Evolutionary conservation across 1,140 invertebrate species (phyloP), one percentile per base, ranked within the genome.

Genomic region (Brachionus rotundiformis): DNA sequence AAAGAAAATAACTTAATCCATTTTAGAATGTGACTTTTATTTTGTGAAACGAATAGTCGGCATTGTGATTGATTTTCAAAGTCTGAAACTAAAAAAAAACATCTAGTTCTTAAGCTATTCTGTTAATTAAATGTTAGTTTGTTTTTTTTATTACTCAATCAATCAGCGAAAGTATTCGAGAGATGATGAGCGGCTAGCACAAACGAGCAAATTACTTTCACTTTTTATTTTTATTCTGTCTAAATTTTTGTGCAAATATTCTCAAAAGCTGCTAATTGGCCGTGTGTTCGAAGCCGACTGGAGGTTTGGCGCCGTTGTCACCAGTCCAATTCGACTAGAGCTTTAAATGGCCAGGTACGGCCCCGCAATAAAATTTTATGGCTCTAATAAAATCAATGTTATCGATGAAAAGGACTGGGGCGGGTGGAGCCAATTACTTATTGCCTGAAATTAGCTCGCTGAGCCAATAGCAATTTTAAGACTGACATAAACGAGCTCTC

Each of bases 91-190:
- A 41, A 54, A 54, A 23, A 54, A 54, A 54, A 54, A 54, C 47
- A 54, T 54, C 47, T 54, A 54, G 47, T 54, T 54, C 47, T 54
- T 54, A 68, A 68, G 16, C 16, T 16, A 33, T 68, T 68, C 63
- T 68, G 63, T 68, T 68, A 68, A 68, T 68, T 68, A 68, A 68
- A 68, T 68, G 63, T 23, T 73, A 73, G 33, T 73, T 73, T 73
- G 68, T 73, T 73, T 73, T 73, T 73, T 73, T 73, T 73, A 73
- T 73, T 73, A 73, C 68, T 73, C 68, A 73, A 73, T 73, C 68
- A 73, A 73, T 73, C 36, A 73, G 41, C 39, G 19, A 44, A 41
- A 44, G 36, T 73, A 73, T 25, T 25, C 19, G 25, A 41, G 19
- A 10, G 47, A 54, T 8, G 47, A 49, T 8, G 19, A 19, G 47